These are phyloP conservation scores for Chloroclystis v-ata DNA, from an alignment of 2,888 invertebrate species.

Conservation along the genomic window DNA sequence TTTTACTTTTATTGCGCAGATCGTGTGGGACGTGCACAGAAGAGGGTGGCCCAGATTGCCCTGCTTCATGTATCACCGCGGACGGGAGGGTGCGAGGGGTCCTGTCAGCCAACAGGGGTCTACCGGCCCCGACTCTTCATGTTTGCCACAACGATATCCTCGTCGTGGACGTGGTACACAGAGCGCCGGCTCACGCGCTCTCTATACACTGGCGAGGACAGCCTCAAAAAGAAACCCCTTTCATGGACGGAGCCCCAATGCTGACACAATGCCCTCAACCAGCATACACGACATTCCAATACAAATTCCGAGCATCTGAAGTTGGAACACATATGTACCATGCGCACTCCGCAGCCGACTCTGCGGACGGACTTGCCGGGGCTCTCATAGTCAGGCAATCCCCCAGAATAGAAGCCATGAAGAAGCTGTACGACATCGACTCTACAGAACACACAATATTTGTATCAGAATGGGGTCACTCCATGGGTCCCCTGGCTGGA, in stretches of 20 bases:
- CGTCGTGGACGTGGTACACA: conserved; percentile 86
- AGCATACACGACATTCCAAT: conserved; percentile 85
- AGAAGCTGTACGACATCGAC: conserved; percentile 83
- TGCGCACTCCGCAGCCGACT: conserved; percentile 83
- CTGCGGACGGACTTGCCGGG: conserved; percentile 84
- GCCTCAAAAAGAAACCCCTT: conserved; percentile 81
- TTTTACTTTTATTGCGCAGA: conserved; percentile 46
- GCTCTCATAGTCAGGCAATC: conserved; percentile 84
- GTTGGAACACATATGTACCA: conserved; percentile 87
- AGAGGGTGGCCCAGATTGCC: conserved; percentile 78
- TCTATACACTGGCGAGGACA: conserved; percentile 91
- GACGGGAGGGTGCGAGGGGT: conserved; percentile 81
- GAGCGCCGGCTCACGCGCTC: conserved; percentile 83
- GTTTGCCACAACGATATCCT: conserved; percentile 87
- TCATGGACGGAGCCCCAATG: conserved; percentile 88
- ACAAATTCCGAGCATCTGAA: conserved; percentile 84
- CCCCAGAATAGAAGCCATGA: conserved; percentile 77
- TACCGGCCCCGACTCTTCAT: conserved; percentile 81
- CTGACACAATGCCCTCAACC: conserved; percentile 87
- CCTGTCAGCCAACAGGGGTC: conserved; percentile 81
- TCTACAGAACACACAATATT: conserved; percentile 82
- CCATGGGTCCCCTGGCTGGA: conserved; percentile 69
- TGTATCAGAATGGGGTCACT: conserved; percentile 84
- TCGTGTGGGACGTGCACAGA: conserved; percentile 82
- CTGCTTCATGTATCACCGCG: conserved; percentile 80